These are phyloP conservation scores for Thryonomys swinderianus DNA, from an alignment of 2,113 vertebrate genomes.

Conservation along the genomic window DNA sequence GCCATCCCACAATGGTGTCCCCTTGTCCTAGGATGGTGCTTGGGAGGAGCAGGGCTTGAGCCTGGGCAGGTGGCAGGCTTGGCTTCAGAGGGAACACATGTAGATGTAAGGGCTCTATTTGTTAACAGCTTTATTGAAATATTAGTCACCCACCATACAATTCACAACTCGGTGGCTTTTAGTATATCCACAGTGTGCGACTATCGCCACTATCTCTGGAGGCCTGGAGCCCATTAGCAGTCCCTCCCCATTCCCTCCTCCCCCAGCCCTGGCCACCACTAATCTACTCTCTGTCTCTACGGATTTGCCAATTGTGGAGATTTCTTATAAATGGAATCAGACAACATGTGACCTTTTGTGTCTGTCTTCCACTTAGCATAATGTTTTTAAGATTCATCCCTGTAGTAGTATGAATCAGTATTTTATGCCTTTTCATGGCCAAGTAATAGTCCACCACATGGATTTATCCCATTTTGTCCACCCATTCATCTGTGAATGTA, in stretches of 20 bases:
- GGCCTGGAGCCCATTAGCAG: not conserved
- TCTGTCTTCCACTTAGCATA: not conserved
- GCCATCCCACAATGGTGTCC: not conserved
- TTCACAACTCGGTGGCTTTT: not conserved
- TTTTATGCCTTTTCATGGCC: not conserved
- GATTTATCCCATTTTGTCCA: not conserved
- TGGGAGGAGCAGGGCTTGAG: not conserved
- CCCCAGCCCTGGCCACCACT: not conserved
- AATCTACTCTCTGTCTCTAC: not conserved
- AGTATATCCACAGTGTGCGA: not conserved
- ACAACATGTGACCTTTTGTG: not conserved
- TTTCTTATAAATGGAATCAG: not conserved
- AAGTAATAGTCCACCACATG: not conserved
- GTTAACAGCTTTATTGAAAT: not conserved
- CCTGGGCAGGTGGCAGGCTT: not conserved
- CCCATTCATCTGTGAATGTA: rapidly evolving
- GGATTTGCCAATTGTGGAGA: not conserved
- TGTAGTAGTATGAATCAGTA: not conserved
- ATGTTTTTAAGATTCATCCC: not conserved
- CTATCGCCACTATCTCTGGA: not conserved
- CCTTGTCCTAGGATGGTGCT: not conserved
- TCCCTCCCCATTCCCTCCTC: not conserved
- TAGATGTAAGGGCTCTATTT: not conserved
- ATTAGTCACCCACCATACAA: not conserved
- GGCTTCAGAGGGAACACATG: not conserved